Evolutionary conservation across 2,888 invertebrate species (phyloP).

Genomic region (Rhorus exstirpatorius): DNA sequence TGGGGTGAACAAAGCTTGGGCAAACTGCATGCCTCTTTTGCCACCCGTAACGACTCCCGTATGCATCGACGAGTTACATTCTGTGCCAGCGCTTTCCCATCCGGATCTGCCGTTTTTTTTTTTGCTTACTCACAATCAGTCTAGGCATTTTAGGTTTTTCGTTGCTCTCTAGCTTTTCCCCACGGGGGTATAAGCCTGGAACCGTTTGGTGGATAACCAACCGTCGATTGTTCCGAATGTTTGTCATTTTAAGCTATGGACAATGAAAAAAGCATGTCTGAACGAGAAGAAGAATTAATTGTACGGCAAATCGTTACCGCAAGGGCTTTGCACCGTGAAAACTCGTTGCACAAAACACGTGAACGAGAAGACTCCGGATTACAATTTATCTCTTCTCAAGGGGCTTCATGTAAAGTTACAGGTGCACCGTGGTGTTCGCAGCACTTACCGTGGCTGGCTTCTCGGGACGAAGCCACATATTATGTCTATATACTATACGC

Average conservation of each 20-base stretch:
- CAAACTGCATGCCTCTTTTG: constrained; percentile 19
- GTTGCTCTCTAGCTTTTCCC: background rate
- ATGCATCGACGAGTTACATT: constrained; percentile 36
- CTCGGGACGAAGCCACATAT: constrained; percentile 40
- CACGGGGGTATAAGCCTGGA: background rate
- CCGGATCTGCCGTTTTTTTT: background rate
- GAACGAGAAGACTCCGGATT: constrained; percentile 42
- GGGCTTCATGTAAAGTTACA: constrained; percentile 72
- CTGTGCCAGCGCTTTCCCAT: constrained; percentile 36
- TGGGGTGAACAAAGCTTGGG: constrained; percentile 38
- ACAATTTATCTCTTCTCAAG: constrained; percentile 64
- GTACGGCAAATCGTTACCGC: background rate
- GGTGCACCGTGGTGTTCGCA: constrained; percentile 76
- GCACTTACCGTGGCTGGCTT: constrained; percentile 74
- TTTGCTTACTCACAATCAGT: constrained; percentile 2
- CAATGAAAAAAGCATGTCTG: background rate
- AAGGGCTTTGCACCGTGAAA: constrained; percentile 33
- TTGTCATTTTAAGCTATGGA: background rate
- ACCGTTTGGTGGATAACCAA: background rate
- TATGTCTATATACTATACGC: background rate
- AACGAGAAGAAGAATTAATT: constrained; percentile 40
- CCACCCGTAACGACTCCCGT: constrained; percentile 34
- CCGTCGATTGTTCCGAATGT: background rate
- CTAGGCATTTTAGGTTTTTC: constrained; percentile 9
- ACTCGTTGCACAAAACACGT: constrained; percentile 41